Evolutionary conservation across 2,888 invertebrate genomes (phyloP).

Genomic region (Hesperia comma): DNA sequence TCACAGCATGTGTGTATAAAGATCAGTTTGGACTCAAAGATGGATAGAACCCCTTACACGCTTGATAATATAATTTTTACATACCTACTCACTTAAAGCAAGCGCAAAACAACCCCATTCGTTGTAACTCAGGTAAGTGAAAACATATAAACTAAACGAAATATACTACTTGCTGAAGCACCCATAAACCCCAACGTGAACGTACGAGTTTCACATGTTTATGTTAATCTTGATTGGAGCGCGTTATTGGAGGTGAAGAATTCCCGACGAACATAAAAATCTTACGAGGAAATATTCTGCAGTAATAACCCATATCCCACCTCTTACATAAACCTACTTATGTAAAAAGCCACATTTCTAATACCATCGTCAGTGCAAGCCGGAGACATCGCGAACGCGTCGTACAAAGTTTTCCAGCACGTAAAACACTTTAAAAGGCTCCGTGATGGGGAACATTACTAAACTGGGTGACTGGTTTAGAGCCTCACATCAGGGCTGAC

Average conservation of each 20-base stretch:
- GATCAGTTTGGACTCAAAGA: no score
- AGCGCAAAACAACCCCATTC: no score
- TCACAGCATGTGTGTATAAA: no score
- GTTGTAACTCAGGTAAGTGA: not conserved
- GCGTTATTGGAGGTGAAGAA: constrained; percentile 18
- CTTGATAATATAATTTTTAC: no score
- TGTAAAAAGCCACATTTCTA: not conserved
- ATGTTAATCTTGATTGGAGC: constrained; percentile 16
- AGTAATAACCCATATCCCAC: constrained; percentile 15
- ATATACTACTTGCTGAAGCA: not conserved
- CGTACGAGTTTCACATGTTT: constrained; percentile 8
- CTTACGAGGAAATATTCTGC: constrained; percentile 29
- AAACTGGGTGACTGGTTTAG: no score
- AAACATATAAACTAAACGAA: not conserved
- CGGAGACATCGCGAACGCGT: constrained; percentile 31
- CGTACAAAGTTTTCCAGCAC: not conserved
- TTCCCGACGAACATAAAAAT: constrained; percentile 24
- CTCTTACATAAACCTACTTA: constrained; percentile 4
- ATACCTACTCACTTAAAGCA: no score
- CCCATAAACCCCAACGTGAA: not conserved
- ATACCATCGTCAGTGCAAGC: not conserved
- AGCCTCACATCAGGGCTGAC: no score
- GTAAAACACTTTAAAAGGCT: not conserved
- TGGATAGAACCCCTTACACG: no score
- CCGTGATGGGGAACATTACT: no score